Conservation (phyloP, 1,140 invertebrate species). For the Cherax quadricarinatus region DNA sequence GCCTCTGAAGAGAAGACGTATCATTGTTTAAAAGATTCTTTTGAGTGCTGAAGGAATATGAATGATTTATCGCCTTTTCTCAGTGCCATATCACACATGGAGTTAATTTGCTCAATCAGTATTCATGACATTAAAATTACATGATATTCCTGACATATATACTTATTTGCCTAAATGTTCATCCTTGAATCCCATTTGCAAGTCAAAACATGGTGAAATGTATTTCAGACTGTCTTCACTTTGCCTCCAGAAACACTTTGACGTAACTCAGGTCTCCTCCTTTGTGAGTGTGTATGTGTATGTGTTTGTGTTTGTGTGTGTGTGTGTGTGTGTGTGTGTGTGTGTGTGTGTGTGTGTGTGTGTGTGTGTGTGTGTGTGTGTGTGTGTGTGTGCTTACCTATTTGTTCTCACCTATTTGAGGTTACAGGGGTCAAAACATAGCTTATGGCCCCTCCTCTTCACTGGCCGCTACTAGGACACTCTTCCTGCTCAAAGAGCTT, state of each 20-base stretch:
- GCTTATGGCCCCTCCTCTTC: no score
- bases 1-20: not conserved
- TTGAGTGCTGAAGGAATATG: not conserved
- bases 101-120: not conserved
- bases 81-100: not conserved
- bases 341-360: conserved; percentile 21
- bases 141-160: not conserved
- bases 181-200: not conserved
- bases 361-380: conserved; percentile 16
- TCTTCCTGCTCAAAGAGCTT: no score
- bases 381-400: conserved; percentile 11
- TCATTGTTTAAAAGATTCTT: not conserved
- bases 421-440: no score
- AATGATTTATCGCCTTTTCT: not conserved
- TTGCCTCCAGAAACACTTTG: conserved; percentile 26
- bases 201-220: not conserved
- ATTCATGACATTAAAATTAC: not conserved
- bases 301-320: not conserved
- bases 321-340: conserved; percentile 16
- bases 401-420: no score
- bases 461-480: no score
- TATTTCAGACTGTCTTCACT: not conserved
- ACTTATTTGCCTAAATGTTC: not conserved
- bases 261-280: conserved; percentile 6
- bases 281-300: not conserved